These are phyloP conservation scores for Setipinna tenuifilis DNA, from an alignment of 2,797 vertebrate genomes.

Conservation along the genomic window DNA sequence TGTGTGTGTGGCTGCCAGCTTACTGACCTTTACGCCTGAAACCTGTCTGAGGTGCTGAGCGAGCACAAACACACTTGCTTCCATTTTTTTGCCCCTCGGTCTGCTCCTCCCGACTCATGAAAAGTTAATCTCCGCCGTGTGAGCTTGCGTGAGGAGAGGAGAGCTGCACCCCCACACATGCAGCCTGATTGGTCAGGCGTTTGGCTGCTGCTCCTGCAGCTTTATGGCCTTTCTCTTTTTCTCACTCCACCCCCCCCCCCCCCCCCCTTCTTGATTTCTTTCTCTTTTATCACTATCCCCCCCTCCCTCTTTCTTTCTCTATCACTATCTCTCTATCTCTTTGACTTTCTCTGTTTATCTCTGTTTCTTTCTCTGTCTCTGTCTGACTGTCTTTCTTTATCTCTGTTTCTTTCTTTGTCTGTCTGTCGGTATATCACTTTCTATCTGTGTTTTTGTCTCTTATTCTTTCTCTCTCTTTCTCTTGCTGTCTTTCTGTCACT, in stretches of 20 bases:
- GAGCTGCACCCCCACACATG: neutral
- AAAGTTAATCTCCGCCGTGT: conserved; percentile 17
- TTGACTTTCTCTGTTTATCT: neutral
- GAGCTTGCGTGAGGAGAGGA: conserved; percentile 12
- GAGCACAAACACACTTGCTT: neutral
- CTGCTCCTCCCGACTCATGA: neutral
- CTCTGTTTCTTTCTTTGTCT: no score
- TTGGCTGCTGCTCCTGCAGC: conserved; percentile 45
- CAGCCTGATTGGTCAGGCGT: neutral
- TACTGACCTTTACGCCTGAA: neutral
- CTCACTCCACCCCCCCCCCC: neutral
- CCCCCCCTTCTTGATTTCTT: neutral
- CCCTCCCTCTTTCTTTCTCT: neutral
- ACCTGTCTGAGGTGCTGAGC: conserved; percentile 12
- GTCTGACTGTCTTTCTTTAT: no score
- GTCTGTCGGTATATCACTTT: no score
- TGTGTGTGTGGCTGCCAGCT: neutral
- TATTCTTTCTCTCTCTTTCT: neutral
- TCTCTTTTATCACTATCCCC: neutral
- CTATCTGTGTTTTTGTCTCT: no score
- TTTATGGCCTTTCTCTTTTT: conserved; percentile 26
- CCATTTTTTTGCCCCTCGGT: neutral
- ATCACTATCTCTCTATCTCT: neutral
- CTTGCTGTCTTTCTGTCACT: neutral
- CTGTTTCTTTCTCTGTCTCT: neutral